Conservation (phyloP, 2,888 invertebrate genomes). For the Meganola albula region DNA sequence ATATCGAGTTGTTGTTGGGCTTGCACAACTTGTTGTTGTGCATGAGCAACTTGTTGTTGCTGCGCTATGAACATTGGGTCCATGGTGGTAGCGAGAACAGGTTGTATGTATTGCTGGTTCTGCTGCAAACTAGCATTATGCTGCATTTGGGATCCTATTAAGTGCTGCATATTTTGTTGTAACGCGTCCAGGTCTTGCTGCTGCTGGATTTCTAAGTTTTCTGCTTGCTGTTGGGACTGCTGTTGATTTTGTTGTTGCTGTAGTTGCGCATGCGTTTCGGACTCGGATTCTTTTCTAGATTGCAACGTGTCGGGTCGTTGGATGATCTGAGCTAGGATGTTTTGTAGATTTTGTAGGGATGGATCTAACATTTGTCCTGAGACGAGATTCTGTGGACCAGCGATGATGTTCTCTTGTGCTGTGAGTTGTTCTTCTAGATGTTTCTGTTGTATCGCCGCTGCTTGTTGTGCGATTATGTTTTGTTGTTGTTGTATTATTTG, state of each 20-base stretch:
- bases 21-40: constrained; percentile 63
- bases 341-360: constrained; percentile 70
- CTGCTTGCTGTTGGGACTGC: constrained; percentile 39
- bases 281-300: constrained; percentile 62
- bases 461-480: constrained; percentile 65
- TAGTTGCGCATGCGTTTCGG: constrained; percentile 47
- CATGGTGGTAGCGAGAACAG: constrained; percentile 44
- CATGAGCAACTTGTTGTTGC: constrained; percentile 67
- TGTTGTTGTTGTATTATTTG: constrained; percentile 73
- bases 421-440: constrained; percentile 61
- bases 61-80: constrained; percentile 59
- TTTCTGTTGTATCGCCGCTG: constrained; percentile 68
- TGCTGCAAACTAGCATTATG: constrained; percentile 50
- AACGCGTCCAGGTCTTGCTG: constrained; percentile 32
- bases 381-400: constrained; percentile 57
- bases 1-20: constrained; percentile 69
- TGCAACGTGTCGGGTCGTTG: constrained; percentile 64
- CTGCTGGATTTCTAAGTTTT: constrained; percentile 38
- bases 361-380: constrained; percentile 68
- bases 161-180: constrained; percentile 55
- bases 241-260: constrained; percentile 37
- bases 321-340: constrained; percentile 65
- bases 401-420: constrained; percentile 53
- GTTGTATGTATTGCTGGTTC: constrained; percentile 54
- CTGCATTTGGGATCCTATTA: constrained; percentile 52